Conservation (phyloP, 2,797 vertebrate genomes). For the Poecile montanus region DNA sequence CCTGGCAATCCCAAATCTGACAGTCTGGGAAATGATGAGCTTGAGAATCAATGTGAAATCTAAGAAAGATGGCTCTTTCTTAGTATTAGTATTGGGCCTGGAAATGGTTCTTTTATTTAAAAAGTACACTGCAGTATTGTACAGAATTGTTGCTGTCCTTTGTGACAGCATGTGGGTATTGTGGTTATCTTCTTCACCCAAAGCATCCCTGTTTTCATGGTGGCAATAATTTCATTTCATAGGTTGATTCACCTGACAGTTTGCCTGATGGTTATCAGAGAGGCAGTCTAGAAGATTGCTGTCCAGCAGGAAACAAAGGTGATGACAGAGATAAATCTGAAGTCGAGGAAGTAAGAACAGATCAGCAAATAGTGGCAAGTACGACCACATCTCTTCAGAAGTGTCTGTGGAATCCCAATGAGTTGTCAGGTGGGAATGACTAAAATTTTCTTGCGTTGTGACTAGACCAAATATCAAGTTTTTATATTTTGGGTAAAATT, state of each 20-base stretch:
- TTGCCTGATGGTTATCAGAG: constrained; percentile 31
- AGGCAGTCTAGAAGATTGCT: neutral
- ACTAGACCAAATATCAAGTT: neutral
- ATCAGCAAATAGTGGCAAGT: neutral
- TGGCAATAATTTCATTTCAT: constrained; percentile 11
- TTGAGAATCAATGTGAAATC: neutral
- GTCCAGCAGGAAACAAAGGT: neutral
- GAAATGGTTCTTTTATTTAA: neutral
- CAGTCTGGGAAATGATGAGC: neutral
- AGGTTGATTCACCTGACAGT: constrained; percentile 52
- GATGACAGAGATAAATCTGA: neutral
- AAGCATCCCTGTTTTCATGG: neutral
- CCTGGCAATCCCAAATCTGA: neutral
- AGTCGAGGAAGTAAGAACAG: neutral
- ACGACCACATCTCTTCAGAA: neutral
- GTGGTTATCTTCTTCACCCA: neutral
- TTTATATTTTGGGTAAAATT: neutral
- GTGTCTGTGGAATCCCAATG: neutral
- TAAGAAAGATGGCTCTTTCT: neutral
- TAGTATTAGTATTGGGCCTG: neutral
- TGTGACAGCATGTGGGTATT: neutral
- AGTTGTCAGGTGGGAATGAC: constrained; percentile 41
- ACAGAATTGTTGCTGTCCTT: neutral
- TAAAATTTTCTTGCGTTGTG: neutral
- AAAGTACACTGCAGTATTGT: neutral